phyloP scores from a whole-genome alignment of 2,797 vertebrate genomes.

The Sebastes taczanowskii region DNA sequence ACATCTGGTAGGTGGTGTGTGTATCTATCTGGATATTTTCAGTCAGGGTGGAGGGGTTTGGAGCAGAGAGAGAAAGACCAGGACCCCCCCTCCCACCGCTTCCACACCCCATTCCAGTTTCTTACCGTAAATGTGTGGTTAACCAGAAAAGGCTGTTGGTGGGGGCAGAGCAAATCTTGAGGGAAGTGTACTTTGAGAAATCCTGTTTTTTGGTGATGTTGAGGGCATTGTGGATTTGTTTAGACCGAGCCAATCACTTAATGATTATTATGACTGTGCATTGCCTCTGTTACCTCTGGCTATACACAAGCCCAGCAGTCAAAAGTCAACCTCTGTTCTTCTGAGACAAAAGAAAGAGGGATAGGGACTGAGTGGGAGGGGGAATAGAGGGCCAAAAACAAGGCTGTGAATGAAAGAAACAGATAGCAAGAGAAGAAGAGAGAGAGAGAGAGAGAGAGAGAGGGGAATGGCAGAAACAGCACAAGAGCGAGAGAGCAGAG shows the following conservation, averaged over 20 bases:
- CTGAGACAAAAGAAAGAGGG: constrained; percentile 11
- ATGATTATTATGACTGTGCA: constrained; percentile 35
- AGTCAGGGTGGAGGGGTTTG: constrained; percentile 35
- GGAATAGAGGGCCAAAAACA: constrained; percentile 27
- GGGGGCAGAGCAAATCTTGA: constrained; percentile 59
- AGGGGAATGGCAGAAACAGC: constrained; percentile 57
- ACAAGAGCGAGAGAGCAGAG: constrained; percentile 35
- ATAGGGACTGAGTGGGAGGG: constrained; percentile 17
- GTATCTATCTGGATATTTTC: constrained; percentile 51
- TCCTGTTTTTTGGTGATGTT: constrained; percentile 42
- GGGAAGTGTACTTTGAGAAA: constrained; percentile 56
- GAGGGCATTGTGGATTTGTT: constrained; percentile 59
- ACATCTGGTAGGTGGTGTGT: constrained; percentile 22
- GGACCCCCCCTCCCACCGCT: neutral
- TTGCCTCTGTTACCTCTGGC: constrained; percentile 26
- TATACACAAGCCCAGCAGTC: constrained; percentile 3
- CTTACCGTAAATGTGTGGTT: constrained; percentile 82
- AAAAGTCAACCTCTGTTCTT: constrained; percentile 13
- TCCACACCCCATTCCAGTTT: constrained; percentile 65
- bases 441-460: neutral
- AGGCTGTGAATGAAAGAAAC: constrained; percentile 70
- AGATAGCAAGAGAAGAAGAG: constrained; percentile 54
- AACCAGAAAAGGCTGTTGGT: constrained; percentile 80
- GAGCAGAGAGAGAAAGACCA: constrained; percentile 44
- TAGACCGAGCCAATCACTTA: constrained; percentile 26